phyloP scores from a whole-genome alignment of 1,140 invertebrate species.

The Hycleus phaleratus region DNA sequence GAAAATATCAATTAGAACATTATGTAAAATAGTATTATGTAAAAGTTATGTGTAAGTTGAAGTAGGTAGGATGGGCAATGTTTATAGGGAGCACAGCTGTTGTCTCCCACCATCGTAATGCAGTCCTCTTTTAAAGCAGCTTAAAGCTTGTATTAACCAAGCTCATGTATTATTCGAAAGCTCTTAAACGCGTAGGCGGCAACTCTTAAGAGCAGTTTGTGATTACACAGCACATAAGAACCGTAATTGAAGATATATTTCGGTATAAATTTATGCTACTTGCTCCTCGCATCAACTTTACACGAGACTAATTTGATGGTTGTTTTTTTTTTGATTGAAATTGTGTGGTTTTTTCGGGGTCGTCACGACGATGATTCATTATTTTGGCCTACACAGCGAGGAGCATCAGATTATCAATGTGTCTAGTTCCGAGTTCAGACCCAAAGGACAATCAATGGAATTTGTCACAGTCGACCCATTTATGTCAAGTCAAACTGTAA shows the following conservation, averaged over 20 bases:
- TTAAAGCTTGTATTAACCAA: slow-evolving; percentile 30
- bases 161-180: slow-evolving; percentile 33
- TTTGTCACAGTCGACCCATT: slow-evolving; percentile 18
- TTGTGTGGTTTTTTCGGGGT: too few species aligned
- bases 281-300: too few species aligned
- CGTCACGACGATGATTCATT: too few species aligned
- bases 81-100: slow-evolving; percentile 25
- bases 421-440: too few species aligned
- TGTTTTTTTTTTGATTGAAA: too few species aligned
- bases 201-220: slow-evolving; percentile 35
- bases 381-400: too few species aligned
- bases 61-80: slow-evolving; percentile 3
- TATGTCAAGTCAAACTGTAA: slow-evolving; percentile 2
- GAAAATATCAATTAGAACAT: too few species aligned
- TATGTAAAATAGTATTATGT: too few species aligned
- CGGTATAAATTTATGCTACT: background rate
- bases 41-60: too few species aligned
- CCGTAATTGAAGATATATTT: slow-evolving; percentile 33
- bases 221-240: slow-evolving; percentile 32
- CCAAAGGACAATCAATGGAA: background rate
- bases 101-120: slow-evolving; percentile 23
- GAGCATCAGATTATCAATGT: too few species aligned
- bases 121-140: slow-evolving; percentile 26
- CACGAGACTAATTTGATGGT: too few species aligned
- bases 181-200: slow-evolving; percentile 30